phyloP scores from a whole-genome alignment of 2,113 vertebrate genomes.

The Silurus glanis region DNA sequence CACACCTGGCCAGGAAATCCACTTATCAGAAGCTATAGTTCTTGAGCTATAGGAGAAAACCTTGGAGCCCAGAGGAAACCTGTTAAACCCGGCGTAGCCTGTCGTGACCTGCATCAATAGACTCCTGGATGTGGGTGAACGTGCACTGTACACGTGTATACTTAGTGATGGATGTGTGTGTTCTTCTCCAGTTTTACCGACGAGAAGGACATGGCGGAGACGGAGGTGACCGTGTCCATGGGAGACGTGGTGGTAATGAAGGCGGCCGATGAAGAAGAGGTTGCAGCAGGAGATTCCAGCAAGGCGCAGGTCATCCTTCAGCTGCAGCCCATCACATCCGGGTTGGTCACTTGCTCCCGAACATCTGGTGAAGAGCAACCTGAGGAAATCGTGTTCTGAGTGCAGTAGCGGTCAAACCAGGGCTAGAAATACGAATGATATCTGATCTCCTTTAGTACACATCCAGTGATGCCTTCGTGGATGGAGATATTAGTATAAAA shows the following conservation, averaged over 20 bases:
- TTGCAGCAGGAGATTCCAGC: constrained; percentile 80
- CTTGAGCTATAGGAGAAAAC: no score
- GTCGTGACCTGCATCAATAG: background rate
- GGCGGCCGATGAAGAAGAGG: constrained; percentile 77
- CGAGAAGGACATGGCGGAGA: constrained; percentile 82
- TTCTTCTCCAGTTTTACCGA: constrained; percentile 20
- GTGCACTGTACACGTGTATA: no score
- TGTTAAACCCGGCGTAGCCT: no score
- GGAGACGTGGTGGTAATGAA: constrained; percentile 90
- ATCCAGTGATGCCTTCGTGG: background rate
- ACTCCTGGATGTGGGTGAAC: no score
- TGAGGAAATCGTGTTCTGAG: background rate
- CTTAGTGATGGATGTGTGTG: background rate
- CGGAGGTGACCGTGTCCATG: constrained; percentile 89
- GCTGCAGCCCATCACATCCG: constrained; percentile 85
- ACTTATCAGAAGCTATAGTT: no score
- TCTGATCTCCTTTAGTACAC: background rate
- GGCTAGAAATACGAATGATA: background rate
- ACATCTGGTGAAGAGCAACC: background rate
- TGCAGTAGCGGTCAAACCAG: background rate
- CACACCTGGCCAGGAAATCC: no score
- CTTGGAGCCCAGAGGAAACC: no score
- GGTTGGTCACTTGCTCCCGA: constrained; percentile 71
- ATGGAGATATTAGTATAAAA: background rate
- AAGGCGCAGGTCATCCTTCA: constrained; percentile 95